Conservation (phyloP, 2,888 invertebrate genomes). For the Epinotia brunnichana region DNA sequence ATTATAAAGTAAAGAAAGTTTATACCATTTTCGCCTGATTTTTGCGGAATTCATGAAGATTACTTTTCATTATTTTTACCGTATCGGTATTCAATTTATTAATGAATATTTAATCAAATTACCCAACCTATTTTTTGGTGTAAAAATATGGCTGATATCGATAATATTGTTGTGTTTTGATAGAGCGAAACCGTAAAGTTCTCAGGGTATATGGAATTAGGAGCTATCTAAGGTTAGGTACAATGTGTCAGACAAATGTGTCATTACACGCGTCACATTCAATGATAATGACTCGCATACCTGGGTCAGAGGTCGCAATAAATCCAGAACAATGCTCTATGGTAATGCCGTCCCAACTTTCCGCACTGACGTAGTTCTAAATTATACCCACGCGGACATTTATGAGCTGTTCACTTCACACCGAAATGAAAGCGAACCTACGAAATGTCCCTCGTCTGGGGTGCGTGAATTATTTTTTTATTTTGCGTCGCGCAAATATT, state of each 20-base stretch:
- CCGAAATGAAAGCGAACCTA: slow-evolving; percentile 19
- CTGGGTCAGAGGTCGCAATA: slow-evolving; percentile 53
- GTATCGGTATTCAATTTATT: too few species aligned
- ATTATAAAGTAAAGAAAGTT: too few species aligned
- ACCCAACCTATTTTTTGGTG: too few species aligned
- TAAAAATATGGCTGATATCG: too few species aligned
- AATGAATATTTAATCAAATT: too few species aligned
- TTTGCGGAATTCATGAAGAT: too few species aligned
- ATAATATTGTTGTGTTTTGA: too few species aligned
- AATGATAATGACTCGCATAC: slow-evolving; percentile 39
- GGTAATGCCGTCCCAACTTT: slow-evolving; percentile 50
- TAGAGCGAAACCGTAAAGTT: too few species aligned
- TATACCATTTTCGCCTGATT: too few species aligned
- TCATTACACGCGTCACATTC: slow-evolving; percentile 3
- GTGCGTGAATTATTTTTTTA: slow-evolving; percentile 1
- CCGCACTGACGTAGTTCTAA: slow-evolving; percentile 41
- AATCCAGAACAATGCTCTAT: slow-evolving; percentile 55
- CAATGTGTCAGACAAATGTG: background rate
- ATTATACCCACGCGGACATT: slow-evolving; percentile 36
- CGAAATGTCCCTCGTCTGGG: slow-evolving; percentile 5
- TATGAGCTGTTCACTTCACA: slow-evolving; percentile 30
- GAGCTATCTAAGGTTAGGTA: background rate
- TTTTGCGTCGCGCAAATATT: background rate
- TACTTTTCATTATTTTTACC: too few species aligned
- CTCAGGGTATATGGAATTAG: too few species aligned